Percentiles rank a stretch among this genome's conserved stretches.
Evolutionary conservation across 2,888 invertebrate species (phyloP).

Genomic region (Lysandra coridon): DNA sequence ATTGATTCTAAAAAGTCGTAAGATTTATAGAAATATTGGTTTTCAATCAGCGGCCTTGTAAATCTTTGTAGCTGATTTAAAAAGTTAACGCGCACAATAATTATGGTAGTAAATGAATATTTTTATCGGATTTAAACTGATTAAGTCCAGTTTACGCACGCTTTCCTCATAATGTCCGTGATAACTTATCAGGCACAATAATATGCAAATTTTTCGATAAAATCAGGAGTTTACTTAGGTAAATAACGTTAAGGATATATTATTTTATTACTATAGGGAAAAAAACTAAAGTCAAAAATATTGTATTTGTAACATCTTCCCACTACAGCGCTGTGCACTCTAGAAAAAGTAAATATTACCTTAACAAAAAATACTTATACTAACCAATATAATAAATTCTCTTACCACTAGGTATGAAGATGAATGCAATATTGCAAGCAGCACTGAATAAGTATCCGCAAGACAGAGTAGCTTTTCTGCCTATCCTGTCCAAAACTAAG

Average conservation of each 20-base stretch:
- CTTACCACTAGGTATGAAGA: conserved; percentile 76
- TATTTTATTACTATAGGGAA: background rate
- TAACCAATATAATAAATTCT: no score
- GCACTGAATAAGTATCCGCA: conserved; percentile 82
- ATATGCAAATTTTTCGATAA: background rate
- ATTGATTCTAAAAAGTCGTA: no score
- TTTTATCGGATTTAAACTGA: background rate
- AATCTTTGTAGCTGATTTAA: background rate
- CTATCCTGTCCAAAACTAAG: conserved; percentile 81
- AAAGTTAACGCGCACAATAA: background rate
- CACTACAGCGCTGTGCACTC: no score
- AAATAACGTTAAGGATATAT: background rate
- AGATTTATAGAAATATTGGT: background rate
- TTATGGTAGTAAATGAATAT: background rate
- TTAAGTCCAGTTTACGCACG: background rate
- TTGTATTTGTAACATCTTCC: no score
- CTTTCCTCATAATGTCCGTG: background rate
- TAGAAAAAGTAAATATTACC: no score
- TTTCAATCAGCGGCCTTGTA: background rate
- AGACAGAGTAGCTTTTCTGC: conserved; percentile 81
- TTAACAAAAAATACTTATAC: no score
- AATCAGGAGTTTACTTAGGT: background rate
- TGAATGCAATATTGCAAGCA: conserved; percentile 63
- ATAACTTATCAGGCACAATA: background rate
- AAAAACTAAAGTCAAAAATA: no score